phyloP scores from a whole-genome alignment of 2,113 vertebrate genomes.

The Percopsis transmontana region DNA sequence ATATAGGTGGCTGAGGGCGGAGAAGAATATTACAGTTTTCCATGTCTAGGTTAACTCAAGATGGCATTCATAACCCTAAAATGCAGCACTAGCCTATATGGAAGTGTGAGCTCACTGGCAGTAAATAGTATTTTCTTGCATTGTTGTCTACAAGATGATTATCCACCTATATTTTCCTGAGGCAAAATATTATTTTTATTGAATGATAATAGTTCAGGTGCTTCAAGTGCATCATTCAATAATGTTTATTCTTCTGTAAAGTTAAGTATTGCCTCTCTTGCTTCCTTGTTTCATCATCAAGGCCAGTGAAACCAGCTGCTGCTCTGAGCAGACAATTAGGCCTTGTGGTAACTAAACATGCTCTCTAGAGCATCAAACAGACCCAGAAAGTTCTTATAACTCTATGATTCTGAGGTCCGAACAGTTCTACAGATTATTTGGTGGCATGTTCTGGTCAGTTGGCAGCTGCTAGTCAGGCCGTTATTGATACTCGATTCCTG shows the following conservation, averaged over 20 bases:
- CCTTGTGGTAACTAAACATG: constrained; percentile 13
- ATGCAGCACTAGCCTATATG: neutral
- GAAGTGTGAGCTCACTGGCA: constrained; percentile 12
- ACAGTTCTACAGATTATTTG: no score
- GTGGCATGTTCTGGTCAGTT: no score
- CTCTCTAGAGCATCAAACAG: constrained; percentile 15
- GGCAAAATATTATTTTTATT: no score
- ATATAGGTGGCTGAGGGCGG: constrained; percentile 14
- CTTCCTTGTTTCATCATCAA: constrained; percentile 18
- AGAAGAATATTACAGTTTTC: constrained; percentile 11
- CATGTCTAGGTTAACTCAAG: constrained; percentile 17
- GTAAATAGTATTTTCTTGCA: neutral
- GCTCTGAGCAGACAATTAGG: constrained; percentile 27
- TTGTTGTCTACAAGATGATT: no score
- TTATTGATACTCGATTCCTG: no score
- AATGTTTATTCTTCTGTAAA: neutral
- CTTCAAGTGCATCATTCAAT: neutral
- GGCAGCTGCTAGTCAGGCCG: no score
- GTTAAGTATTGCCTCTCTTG: constrained; percentile 5
- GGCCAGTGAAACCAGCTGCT: neutral
- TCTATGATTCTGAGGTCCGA: no score
- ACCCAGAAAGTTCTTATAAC: constrained; percentile 47
- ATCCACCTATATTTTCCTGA: no score
- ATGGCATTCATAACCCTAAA: neutral
- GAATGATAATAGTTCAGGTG: no score